Evolutionary conservation across 2,113 vertebrate genomes (phyloP).

Genomic region (Chionodraco myersi): DNA sequence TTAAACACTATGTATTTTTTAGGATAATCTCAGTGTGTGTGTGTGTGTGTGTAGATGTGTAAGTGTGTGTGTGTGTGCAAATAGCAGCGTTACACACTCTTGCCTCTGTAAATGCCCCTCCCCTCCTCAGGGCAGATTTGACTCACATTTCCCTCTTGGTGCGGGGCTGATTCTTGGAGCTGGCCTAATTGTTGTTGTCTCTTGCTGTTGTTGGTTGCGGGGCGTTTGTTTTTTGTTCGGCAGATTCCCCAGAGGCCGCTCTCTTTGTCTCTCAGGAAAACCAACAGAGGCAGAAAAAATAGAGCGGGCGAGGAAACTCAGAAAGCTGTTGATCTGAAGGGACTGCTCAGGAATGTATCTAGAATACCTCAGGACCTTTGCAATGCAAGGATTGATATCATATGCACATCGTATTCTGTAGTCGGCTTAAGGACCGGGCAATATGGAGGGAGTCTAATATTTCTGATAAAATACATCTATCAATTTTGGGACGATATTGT

Average conservation of each 20-base stretch:
- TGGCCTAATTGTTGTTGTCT: slow-evolving; percentile 67
- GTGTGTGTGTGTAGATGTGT: no score
- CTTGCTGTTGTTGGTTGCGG: slow-evolving; percentile 45
- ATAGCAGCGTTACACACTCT: slow-evolving; percentile 17
- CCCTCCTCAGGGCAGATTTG: slow-evolving; percentile 42
- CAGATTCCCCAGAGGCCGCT: slow-evolving; percentile 53
- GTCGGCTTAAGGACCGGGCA: no score
- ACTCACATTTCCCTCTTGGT: slow-evolving; percentile 63
- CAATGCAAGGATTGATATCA: no score
- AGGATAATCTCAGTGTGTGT: no score
- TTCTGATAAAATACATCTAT: no score
- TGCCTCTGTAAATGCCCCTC: slow-evolving; percentile 57
- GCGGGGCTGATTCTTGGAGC: slow-evolving; percentile 47
- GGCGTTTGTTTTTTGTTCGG: slow-evolving; percentile 71
- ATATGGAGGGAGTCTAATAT: no score
- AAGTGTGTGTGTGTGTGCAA: no score
- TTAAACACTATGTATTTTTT: no score
- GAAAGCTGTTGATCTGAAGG: slow-evolving; percentile 62
- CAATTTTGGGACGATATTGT: no score
- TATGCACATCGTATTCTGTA: background rate
- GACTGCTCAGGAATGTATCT: slow-evolving; percentile 44
- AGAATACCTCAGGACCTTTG: background rate
- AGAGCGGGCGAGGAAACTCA: slow-evolving; percentile 37
- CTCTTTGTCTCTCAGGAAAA: slow-evolving; percentile 69
- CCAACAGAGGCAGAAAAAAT: slow-evolving; percentile 49